Evolutionary conservation across 2,113 vertebrate genomes (phyloP).

Genomic region (Motacilla tschutschensis): DNA sequence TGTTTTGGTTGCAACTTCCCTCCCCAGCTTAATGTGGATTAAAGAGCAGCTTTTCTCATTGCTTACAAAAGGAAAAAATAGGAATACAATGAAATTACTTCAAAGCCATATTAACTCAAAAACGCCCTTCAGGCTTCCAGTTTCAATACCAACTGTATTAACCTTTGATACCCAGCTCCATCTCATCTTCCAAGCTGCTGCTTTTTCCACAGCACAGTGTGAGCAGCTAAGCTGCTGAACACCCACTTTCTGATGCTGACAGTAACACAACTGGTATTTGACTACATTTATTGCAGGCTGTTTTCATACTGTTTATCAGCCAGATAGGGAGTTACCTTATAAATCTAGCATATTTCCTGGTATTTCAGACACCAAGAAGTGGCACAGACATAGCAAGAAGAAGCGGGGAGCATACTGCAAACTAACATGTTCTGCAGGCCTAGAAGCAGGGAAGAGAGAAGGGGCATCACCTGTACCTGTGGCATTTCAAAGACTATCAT

Average conservation of each 20-base stretch:
- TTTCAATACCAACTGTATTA: not conserved
- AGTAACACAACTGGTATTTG: not conserved
- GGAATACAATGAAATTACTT: constrained; percentile 17
- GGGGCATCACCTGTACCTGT: not conserved
- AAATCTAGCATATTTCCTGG: not conserved
- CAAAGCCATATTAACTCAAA: constrained; percentile 18
- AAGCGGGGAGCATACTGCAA: fast-evolving
- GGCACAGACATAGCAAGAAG: not conserved
- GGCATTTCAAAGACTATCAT: not conserved
- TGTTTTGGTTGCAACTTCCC: not conserved
- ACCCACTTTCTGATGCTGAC: not conserved
- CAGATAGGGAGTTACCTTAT: not conserved
- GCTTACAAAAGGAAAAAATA: not conserved
- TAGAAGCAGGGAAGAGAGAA: not conserved
- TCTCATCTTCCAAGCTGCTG: not conserved
- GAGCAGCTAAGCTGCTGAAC: not conserved
- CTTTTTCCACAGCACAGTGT: not conserved
- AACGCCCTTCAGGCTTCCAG: not conserved
- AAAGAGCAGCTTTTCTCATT: not conserved
- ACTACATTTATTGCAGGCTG: not conserved
- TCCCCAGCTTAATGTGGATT: not conserved
- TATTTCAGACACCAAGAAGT: not conserved
- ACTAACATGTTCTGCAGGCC: not conserved
- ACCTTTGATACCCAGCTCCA: not conserved
- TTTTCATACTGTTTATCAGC: not conserved